These are phyloP conservation scores for Lithobates pipiens DNA, from an alignment of 2,797 vertebrate species.

Conservation along the genomic window DNA sequence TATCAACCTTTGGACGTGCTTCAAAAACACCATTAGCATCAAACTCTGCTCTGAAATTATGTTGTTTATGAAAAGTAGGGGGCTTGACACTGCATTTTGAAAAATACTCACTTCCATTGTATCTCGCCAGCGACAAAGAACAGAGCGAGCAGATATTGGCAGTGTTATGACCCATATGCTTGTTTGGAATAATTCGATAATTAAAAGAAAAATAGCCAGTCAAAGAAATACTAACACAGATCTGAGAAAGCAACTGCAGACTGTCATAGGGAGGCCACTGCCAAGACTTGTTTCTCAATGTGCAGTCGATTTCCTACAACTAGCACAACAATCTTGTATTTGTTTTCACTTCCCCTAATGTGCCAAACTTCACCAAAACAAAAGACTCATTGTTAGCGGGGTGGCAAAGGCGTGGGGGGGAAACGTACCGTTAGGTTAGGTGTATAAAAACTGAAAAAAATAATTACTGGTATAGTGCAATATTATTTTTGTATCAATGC, in stretches of 20 bases:
- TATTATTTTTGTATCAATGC: too few species aligned
- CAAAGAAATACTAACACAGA: constrained; percentile 53
- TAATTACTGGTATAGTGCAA: not conserved
- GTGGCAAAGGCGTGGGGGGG: not conserved
- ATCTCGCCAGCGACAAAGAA: constrained; percentile 28
- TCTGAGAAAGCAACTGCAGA: constrained; percentile 39
- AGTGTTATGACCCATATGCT: constrained; percentile 60
- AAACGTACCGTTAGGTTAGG: not conserved
- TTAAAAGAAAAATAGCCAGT: constrained; percentile 59
- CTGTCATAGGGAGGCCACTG: constrained; percentile 39
- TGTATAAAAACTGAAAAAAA: not conserved
- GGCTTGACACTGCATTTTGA: not conserved
- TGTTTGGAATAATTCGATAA: constrained; percentile 61
- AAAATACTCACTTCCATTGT: constrained; percentile 35
- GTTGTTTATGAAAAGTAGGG: constrained; percentile 33
- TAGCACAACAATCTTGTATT: constrained; percentile 31
- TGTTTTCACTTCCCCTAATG: constrained; percentile 12
- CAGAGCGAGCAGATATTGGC: constrained; percentile 48
- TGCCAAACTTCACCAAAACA: not conserved
- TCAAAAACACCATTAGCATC: constrained; percentile 28
- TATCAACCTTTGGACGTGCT: constrained; percentile 16
- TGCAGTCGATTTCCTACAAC: constrained; percentile 12
- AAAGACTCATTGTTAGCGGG: not conserved
- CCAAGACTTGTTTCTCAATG: constrained; percentile 26
- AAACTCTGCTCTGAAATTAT: not conserved